A percentile compares a stretch with the other conserved stretches of the same genome.
Conservation (phyloP, 2,113 vertebrate genomes). For the Cheilinus undulatus region DNA sequence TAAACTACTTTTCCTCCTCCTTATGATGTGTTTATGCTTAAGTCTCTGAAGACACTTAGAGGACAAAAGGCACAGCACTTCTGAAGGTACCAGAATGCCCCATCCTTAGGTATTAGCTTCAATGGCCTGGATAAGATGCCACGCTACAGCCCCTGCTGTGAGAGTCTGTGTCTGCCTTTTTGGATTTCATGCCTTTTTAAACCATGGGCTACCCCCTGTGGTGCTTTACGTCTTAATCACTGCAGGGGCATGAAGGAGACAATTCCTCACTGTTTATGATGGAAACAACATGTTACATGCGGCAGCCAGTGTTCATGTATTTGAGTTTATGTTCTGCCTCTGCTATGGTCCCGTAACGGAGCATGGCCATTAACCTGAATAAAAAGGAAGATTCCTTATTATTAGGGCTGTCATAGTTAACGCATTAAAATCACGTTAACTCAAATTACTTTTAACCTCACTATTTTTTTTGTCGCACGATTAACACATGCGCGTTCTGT, state of each 20-base stretch:
- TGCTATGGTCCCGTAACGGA: too few relatives aligned
- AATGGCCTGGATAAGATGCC: conserved; percentile 74
- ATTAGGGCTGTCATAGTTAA: too few relatives aligned
- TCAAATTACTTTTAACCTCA: too few relatives aligned
- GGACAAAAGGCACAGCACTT: conserved; percentile 47
- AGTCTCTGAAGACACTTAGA: conserved; percentile 15
- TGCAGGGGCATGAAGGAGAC: conserved; percentile 52
- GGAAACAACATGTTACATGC: conserved; percentile 38
- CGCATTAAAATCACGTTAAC: too few relatives aligned
- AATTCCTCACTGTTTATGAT: conserved; percentile 65
- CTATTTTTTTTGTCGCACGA: too few relatives aligned
- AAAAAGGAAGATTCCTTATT: too few relatives aligned
- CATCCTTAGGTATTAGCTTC: conserved; percentile 83
- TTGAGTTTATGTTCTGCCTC: conserved; percentile 52
- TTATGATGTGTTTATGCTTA: too few relatives aligned
- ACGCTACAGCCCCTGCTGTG: conserved; percentile 75
- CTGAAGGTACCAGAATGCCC: conserved; percentile 45
- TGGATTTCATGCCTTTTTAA: conserved; percentile 63
- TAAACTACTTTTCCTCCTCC: too few relatives aligned
- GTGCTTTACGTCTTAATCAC: conserved; percentile 69
- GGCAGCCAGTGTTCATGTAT: conserved; percentile 26
- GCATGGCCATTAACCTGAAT: too few relatives aligned
- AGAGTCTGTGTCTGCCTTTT: conserved; percentile 42
- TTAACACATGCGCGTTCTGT: too few relatives aligned
- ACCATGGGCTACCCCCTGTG: conserved; percentile 37